Base-by-base conservation (phyloP, 2,113 vertebrate genomes). In the Oncorhynchus tshawytscha region DNA sequence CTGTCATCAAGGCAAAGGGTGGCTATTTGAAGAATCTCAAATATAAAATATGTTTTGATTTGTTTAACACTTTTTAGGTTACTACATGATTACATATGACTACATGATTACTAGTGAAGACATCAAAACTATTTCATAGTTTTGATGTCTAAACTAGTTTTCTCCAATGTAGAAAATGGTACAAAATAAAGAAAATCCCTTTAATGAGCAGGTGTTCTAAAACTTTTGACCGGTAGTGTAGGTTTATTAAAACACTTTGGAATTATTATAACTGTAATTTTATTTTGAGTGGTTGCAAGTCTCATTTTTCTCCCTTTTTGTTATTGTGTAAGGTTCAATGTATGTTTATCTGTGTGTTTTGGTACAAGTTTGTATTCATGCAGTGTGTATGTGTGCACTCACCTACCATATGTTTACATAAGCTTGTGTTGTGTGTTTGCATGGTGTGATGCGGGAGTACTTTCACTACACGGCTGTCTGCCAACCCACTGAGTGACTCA, bases 401-500 rank as follows among this genome's bases (percentile, higher is more conserved):
- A 54, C 49, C 49, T 54, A 59, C 22, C 3, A 1, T 69, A 20
- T 45, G 54, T 18, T 20, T 59, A 22, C 16, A 24, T 67, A 29
- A 16, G 65, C 25, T 65, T 13, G 62, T 5, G 59, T 27, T 70
- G 39, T 45, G n/a, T 51, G 5, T 51, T 54, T 12, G 29, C 51
- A 11, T 7, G 8, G 24, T 57, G n/a, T 62, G 18, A 34, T 29
- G 59, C n/a, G 11, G 67, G 29, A 1, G 4, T 31, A 68, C 67
- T 9, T 68, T 68, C 27, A 68, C 27, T 68, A 31, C 72, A 70
- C 31, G 16, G 22, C 68, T 70, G 45, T 72, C 74, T 27, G 65
- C 49, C 65, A 18, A 3, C 60, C 22, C 59, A 73, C 20, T 75
- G 67, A 76, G 31, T 71, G 79, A 45, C 45, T 76, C 8, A 81